phyloP scores from a whole-genome alignment of 2,888 invertebrate species.

The Dryobotodes eremita region DNA sequence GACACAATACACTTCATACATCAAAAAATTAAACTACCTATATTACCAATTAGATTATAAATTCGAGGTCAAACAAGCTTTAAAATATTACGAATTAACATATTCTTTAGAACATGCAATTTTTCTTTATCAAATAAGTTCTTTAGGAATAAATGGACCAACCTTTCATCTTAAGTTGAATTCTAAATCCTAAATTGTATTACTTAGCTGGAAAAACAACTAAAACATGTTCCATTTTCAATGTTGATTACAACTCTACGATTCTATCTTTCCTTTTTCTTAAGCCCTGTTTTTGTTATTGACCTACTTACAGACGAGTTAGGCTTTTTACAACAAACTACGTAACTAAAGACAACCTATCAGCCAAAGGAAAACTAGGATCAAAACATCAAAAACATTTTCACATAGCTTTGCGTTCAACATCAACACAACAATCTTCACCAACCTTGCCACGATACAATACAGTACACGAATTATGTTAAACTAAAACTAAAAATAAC shows the following conservation, averaged over 20 bases:
- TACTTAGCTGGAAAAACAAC: neutral
- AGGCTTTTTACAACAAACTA: neutral
- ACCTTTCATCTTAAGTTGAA: neutral
- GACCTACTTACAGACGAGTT: no score
- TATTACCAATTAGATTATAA: neutral
- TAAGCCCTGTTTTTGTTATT: neutral
- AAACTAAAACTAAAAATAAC: neutral
- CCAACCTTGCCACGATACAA: neutral
- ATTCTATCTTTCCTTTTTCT: neutral
- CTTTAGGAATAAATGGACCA: neutral
- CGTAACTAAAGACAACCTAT: neutral
- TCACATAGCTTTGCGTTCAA: neutral
- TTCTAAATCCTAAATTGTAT: neutral
- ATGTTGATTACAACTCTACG: neutral
- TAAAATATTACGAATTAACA: neutral
- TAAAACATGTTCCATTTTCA: neutral
- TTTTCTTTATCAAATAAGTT: neutral
- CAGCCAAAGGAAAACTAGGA: neutral
- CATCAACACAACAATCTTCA: neutral
- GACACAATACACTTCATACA: no score
- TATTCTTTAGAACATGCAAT: neutral
- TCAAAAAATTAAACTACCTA: neutral
- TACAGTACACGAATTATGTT: constrained; percentile 15
- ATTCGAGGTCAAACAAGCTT: neutral
- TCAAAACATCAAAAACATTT: neutral